A percentile compares a stretch with the other conserved stretches of the same genome.
Evolutionary conservation across 2,797 vertebrate genomes (phyloP).

Genomic region (Periparus ater): DNA sequence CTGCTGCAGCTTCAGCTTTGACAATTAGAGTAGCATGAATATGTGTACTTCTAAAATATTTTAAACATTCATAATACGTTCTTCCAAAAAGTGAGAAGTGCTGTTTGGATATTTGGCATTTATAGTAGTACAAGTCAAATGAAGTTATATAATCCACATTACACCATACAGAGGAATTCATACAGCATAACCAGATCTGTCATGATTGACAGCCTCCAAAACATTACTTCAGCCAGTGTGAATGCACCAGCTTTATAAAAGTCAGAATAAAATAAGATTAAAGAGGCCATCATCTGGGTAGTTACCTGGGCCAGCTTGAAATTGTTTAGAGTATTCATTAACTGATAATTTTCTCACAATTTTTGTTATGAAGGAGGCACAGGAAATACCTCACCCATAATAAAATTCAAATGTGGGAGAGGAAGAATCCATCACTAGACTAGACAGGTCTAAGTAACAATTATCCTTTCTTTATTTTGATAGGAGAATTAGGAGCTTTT

Average conservation of each 20-base stretch:
- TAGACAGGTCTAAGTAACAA: not conserved
- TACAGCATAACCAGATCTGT: not conserved
- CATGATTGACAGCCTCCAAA: not conserved
- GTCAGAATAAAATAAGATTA: not conserved
- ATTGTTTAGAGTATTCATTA: not conserved
- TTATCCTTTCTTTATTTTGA: not conserved
- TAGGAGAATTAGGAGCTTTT: not conserved
- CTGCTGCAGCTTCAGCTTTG: not conserved
- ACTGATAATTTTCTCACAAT: not conserved
- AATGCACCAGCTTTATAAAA: not conserved
- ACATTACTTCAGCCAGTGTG: not conserved
- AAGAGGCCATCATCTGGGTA: not conserved
- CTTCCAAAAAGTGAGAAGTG: not conserved
- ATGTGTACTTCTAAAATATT: not conserved
- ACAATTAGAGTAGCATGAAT: not conserved
- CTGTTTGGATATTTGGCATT: not conserved
- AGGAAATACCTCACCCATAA: constrained; percentile 1
- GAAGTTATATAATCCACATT: not conserved
- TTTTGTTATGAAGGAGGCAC: not conserved
- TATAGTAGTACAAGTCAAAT: not conserved
- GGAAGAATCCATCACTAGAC: not conserved
- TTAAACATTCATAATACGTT: not conserved
- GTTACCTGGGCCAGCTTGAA: not conserved
- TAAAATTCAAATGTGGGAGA: not conserved
- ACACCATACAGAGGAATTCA: not conserved